Conservation (phyloP, 2,797 vertebrate genomes). For the Sciaenops ocellatus region DNA sequence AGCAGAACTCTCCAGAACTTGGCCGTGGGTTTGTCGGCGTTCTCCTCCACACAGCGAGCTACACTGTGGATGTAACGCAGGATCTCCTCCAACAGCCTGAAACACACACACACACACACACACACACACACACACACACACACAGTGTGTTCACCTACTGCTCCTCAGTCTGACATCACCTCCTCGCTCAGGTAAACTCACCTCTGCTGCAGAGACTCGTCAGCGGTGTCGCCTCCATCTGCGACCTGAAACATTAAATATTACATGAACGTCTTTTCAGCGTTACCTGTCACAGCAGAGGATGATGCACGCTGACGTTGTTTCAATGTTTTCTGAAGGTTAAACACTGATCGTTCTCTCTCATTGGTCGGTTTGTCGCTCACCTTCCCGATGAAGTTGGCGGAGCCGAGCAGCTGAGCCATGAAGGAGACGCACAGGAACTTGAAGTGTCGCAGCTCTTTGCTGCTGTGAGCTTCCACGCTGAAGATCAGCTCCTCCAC, state of each 20-base stretch:
- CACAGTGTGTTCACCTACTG: neutral
- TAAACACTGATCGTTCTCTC: too few relatives aligned
- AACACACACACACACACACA: conserved; percentile 4
- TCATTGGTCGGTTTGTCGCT: neutral
- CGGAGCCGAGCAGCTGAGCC: conserved; percentile 90
- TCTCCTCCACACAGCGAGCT: conserved; percentile 90
- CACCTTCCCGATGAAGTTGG: conserved; percentile 92
- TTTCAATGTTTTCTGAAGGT: too few relatives aligned
- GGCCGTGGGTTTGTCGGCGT: conserved; percentile 89
- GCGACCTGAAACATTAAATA: conserved; percentile 82
- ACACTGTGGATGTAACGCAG: conserved; percentile 91
- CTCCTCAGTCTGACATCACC: neutral
- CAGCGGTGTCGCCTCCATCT: conserved; percentile 76
- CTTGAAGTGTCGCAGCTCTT: conserved; percentile 95
- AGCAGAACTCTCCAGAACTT: conserved; percentile 98
- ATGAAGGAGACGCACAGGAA: conserved; percentile 94
- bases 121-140: neutral
- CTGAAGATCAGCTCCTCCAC: conserved; percentile 87
- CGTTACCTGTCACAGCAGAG: too few relatives aligned
- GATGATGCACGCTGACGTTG: too few relatives aligned
- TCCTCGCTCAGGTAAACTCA: conserved; percentile 65
- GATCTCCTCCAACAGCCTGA: conserved; percentile 92
- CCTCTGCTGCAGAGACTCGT: conserved; percentile 88
- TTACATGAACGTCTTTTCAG: too few relatives aligned
- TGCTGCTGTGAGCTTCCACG: conserved; percentile 89